These are phyloP conservation scores for Copidosoma floridanum DNA, from an alignment of 1,140 invertebrate genomes.

Conservation along the genomic window DNA sequence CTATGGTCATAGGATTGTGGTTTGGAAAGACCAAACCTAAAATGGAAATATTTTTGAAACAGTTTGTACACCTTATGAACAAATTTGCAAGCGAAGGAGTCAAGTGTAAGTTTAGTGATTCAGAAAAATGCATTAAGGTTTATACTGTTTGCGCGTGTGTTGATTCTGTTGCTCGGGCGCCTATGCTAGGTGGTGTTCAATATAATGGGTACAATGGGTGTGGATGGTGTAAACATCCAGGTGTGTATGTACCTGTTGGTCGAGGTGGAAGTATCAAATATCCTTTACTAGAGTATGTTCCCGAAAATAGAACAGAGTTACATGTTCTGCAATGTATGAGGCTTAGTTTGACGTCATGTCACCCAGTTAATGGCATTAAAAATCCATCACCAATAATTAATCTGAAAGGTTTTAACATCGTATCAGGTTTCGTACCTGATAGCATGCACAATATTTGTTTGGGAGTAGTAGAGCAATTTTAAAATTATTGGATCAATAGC, in stretches of 20 bases:
- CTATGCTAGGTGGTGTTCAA: conserved; percentile 25
- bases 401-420: too few species aligned
- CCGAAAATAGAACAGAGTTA: too few species aligned
- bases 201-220: conserved; percentile 25
- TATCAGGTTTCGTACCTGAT: conserved; percentile 22
- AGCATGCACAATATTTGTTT: conserved; percentile 24
- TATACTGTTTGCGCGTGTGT: conserved; percentile 25
- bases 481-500: conserved; percentile 21
- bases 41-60: conserved; percentile 28
- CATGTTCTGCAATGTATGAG: too few species aligned
- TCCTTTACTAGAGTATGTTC: too few species aligned
- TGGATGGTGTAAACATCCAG: conserved; percentile 23
- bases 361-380: too few species aligned
- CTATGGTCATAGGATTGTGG: too few species aligned
- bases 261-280: conserved; percentile 16
- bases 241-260: conserved; percentile 1
- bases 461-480: conserved; percentile 21
- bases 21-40: conserved; percentile 24
- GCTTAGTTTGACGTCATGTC: too few species aligned
- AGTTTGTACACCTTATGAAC: conserved; percentile 29
- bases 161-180: conserved; percentile 21
- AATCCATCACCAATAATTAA: too few species aligned
- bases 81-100: conserved; percentile 13
- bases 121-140: conserved; percentile 16
- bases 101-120: conserved; percentile 14